Percentiles rank a stretch among this genome's conserved stretches.
Evolutionary conservation across 1,140 invertebrate species (phyloP).

Genomic region (Drosophila persimilis): DNA sequence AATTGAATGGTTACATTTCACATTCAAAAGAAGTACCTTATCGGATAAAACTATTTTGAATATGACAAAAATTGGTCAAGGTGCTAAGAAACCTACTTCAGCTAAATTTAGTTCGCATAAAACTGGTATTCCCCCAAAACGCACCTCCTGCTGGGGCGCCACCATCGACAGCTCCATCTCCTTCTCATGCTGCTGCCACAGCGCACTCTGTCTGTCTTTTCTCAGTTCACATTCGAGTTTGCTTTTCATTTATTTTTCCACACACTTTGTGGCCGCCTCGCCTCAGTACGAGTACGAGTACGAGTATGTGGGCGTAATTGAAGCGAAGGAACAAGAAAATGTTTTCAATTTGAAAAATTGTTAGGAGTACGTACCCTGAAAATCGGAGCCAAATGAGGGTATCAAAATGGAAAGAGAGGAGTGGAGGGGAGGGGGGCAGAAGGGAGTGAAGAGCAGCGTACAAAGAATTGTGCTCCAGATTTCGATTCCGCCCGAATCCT

Average conservation of each 20-base stretch:
- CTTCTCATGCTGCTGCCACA: slow-evolving; percentile 23
- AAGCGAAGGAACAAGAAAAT: slow-evolving; percentile 54
- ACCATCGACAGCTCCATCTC: slow-evolving; percentile 10
- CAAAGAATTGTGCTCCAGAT: slow-evolving; percentile 57
- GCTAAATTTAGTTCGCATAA: no score
- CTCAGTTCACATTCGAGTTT: slow-evolving; percentile 60
- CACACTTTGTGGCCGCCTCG: slow-evolving; percentile 32
- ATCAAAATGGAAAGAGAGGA: neutral
- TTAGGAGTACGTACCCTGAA: slow-evolving; percentile 46
- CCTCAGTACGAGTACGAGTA: no score
- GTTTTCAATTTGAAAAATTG: slow-evolving; percentile 78
- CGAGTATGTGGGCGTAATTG: slow-evolving; percentile 42
- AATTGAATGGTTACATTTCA: no score
- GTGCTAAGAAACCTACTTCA: no score
- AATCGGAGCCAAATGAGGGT: slow-evolving; percentile 62
- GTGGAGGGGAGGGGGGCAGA: neutral
- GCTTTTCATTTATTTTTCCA: slow-evolving; percentile 51
- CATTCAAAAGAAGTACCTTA: no score
- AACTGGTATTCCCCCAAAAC: no score
- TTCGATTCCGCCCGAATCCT: slow-evolving; percentile 61
- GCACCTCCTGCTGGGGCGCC: slow-evolving; percentile 13
- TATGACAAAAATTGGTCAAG: no score
- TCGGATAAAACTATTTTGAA: no score
- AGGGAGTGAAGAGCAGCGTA: slow-evolving; percentile 15
- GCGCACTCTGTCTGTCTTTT: slow-evolving; percentile 44